phyloP scores from a whole-genome alignment of 2,797 vertebrate species.

The Thripadectes ignobilis region DNA sequence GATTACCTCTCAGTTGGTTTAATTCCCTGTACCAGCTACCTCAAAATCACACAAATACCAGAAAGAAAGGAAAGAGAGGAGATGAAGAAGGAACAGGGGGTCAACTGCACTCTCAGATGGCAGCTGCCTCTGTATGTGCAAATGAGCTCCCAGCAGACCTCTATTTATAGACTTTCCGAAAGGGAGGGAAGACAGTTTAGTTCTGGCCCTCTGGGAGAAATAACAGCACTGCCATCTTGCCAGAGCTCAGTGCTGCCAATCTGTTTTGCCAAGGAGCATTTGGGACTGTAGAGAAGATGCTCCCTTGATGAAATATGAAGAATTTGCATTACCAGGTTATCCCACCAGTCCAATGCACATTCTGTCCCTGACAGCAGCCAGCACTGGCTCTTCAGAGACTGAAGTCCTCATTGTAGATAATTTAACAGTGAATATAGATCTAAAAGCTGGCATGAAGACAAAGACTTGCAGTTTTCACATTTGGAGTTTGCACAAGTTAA shows the following conservation, averaged over 20 bases:
- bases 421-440: constrained; percentile 28
- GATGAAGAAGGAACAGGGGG: neutral
- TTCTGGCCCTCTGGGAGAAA: neutral
- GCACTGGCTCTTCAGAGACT: constrained; percentile 25
- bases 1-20: neutral
- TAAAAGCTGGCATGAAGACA: neutral
- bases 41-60: neutral
- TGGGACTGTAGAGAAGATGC: constrained; percentile 1
- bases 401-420: constrained; percentile 3
- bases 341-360: neutral
- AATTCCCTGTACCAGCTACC: neutral
- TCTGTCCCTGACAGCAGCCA: neutral
- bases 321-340: constrained; percentile 41
- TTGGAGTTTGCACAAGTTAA: neutral
- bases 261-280: constrained; percentile 40
- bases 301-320: constrained; percentile 42
- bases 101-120: neutral
- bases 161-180: neutral
- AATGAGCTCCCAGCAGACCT: neutral
- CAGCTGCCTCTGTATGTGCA: neutral
- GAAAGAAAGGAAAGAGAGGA: neutral
- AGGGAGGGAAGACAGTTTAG: neutral
- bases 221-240: neutral
- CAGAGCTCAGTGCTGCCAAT: neutral
- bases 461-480: constrained; percentile 1